Evolutionary conservation across 2,113 vertebrate genomes (phyloP), one percentile per base, ranked within the genome.

Genomic region (Cyanoramphus novaezelandiae): DNA sequence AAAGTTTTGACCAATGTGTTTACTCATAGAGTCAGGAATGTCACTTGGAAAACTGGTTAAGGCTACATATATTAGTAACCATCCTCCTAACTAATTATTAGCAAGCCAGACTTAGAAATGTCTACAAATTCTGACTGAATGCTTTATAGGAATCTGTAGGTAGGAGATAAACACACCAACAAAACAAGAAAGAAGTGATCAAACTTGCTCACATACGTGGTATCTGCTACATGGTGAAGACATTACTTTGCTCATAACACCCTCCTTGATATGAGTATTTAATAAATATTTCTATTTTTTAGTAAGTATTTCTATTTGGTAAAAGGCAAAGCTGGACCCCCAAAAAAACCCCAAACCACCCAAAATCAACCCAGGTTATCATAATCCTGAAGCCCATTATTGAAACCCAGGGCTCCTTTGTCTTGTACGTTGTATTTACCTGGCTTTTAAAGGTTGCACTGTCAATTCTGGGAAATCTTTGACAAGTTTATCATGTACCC

Each of bases 151-250:
- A 29, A 62, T 55, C 29, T 7, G 49, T 29, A 18, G 15, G 21
- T 4, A 67, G 52, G 41, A 71, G 35, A 77, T 7, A 49, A 84
- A 57, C 9, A 10, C 21, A 12, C 17, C 17, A 49, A 50, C 6
- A 19, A 29, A 50, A 10, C 17, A 53, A 39, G 21, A 20, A 27
- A 47, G 11, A 31, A 71, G 28, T 0, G 8, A 62, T 28, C 15
- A 6, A 10, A 49, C 8, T 37, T 23, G 43, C 75, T 75, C 2
- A 13, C 0, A 3, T 3, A 24, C 11, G 11, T 2, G 7, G 57
- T 10, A 59, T 3, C 83, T 68, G 33, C 20, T 43, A 28, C 10
- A 16, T 1, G 35, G 50, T 6, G 0, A 4, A 64, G 53, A 41
- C 9, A 2, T 24, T 9, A 27, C 72, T 68, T 44, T 24, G 60